Evolutionary conservation across 2,888 invertebrate genomes (phyloP), one percentile per base, ranked within the genome.

Genomic region (Drosophila mimetica): DNA sequence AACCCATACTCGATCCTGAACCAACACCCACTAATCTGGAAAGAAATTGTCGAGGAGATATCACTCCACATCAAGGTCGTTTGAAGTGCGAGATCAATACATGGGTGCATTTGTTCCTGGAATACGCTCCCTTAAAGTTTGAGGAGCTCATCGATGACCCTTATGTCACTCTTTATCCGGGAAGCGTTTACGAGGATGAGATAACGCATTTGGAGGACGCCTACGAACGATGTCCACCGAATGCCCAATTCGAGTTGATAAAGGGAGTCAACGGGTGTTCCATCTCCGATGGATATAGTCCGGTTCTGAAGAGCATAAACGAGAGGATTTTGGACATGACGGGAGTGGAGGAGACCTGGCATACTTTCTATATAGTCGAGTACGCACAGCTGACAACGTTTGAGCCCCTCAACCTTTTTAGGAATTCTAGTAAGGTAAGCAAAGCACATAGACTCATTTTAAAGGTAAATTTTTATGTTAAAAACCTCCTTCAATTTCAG

Each of bases 291-390:
- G 48, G 6, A 6, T 69, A 54, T 7, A 71, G 72, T 28, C 11
- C 2, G 0, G 25, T 42, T 8, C 50, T 54, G 1, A 13, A 14
- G 25, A 14, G 6, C 6, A 18, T 83, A 4, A 20, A n/a, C 1
- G 9, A 16, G 1, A 65, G 84, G 2, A 18, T 71, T 11, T 25
- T 30, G 48, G 78, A 80, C 18, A 80, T 84, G 81, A 51, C 76
- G 1, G 75, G 47, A 4, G 13, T 52, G 0, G 11, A 44, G 3
- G 16, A 6, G 6, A 9, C 36, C 0, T 57, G 25, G 37, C 16
- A 61, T 0, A 44, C 51, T 0, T 34, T 66, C 6, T 47, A 28
- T 13, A 34, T 79, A 2, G 4, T 79, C 8, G 59, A 64, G 25
- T 80, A 77, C 20, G 39, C 51, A 1, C 58, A 44, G 4, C 16